Percentiles rank a stretch among this genome's conserved stretches.
phyloP scores from a whole-genome alignment of 2,888 invertebrate genomes.

The Coecobrya sp. region DNA sequence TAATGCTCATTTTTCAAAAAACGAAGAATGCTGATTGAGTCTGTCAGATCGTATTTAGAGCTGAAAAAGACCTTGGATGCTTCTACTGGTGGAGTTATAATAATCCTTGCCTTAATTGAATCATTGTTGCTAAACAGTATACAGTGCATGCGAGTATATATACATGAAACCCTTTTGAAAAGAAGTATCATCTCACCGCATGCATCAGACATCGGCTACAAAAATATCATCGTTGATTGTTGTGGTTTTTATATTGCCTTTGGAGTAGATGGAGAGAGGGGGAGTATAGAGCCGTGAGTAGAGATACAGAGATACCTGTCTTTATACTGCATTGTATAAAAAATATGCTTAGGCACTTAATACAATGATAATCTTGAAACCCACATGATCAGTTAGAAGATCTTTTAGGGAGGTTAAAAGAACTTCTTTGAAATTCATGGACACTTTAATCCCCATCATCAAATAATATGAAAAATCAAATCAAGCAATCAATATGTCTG shows the following conservation, averaged over 20 bases:
- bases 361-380: conserved; percentile 42
- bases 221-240: not conserved
- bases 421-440: conserved; percentile 62
- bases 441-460: conserved; percentile 26
- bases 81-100: not conserved
- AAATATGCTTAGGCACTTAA: not conserved
- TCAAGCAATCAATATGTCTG: not conserved
- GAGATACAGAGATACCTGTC: not conserved
- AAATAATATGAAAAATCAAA: not conserved
- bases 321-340: not conserved
- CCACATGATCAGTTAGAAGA: conserved; percentile 43
- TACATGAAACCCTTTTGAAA: not conserved
- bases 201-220: not conserved
- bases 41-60: conserved; percentile 71
- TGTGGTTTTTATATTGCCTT: conserved; percentile 19
- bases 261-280: not conserved
- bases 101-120: conserved; percentile 50
- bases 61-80: conserved; percentile 72
- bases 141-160: not conserved
- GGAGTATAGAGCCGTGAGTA: not conserved
- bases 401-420: conserved; percentile 1
- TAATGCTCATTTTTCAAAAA: conserved; percentile 27
- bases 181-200: not conserved
- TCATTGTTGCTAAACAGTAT: not conserved
- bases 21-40: conserved; percentile 60